These are phyloP conservation scores for Hypselothyrea guttata DNA, from an alignment of 2,888 invertebrate genomes.

Conservation along the genomic window DNA sequence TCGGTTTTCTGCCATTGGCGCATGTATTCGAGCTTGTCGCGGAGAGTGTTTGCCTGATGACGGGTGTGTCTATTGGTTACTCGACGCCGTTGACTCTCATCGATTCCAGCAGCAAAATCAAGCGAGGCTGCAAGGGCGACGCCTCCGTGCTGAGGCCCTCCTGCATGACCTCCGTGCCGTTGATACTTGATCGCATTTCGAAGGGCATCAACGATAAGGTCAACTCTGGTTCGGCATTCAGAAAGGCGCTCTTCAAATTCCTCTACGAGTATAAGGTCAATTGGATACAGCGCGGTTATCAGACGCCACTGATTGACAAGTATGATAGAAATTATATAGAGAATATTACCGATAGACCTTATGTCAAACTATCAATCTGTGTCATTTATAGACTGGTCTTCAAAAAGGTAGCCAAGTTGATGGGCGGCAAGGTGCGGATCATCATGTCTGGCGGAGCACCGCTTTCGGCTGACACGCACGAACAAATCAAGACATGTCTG, in stretches of 20 bases:
- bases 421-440: conserved; percentile 94
- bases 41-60: conserved; percentile 91
- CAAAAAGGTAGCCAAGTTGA: conserved; percentile 84
- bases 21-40: conserved; percentile 98
- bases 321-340: conserved; percentile 74
- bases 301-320: conserved; percentile 89
- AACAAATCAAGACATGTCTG: conserved; percentile 95
- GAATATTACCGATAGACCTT: neutral
- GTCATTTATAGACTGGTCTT: conserved; percentile 80
- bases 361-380: no score
- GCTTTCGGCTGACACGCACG: conserved; percentile 96
- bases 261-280: conserved; percentile 96
- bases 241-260: conserved; percentile 94
- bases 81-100: conserved; percentile 97
- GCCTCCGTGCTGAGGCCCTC: conserved; percentile 95
- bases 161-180: conserved; percentile 98
- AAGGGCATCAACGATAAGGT: conserved; percentile 98
- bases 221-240: conserved; percentile 89
- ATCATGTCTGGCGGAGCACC: conserved; percentile 98
- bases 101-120: conserved; percentile 96
- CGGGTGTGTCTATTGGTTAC: conserved; percentile 97
- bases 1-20: conserved; percentile 97
- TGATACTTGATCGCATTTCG: conserved; percentile 98
- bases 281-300: conserved; percentile 92
- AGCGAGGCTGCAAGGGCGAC: conserved; percentile 96